These are phyloP conservation scores for Sebastes kiyomatsui DNA, from an alignment of 2,797 vertebrate species.

Conservation along the genomic window DNA sequence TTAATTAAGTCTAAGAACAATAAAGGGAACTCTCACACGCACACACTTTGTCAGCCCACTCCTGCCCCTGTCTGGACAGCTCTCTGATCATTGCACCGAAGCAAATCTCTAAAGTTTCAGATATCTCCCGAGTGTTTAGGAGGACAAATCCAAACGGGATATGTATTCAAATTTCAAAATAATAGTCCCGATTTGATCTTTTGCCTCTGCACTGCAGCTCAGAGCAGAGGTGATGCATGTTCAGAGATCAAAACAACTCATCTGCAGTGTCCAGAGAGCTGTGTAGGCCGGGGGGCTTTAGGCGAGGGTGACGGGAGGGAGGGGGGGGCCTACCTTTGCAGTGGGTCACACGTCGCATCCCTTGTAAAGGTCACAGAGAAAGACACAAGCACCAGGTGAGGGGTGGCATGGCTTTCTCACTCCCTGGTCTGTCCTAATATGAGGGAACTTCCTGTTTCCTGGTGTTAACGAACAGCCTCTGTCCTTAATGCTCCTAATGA, in stretches of 20 bases:
- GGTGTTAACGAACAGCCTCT: constrained; percentile 24
- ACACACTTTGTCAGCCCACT: constrained; percentile 47
- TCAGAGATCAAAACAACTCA: constrained; percentile 1
- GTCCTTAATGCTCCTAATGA: neutral
- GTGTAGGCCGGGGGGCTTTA: constrained; percentile 37
- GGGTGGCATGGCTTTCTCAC: constrained; percentile 69
- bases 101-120: neutral
- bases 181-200: neutral
- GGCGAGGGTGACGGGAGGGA: neutral
- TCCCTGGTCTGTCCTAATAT: constrained; percentile 46
- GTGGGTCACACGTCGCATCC: constrained; percentile 98
- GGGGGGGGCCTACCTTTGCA: constrained; percentile 94
- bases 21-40: constrained; percentile 36
- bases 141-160: neutral
- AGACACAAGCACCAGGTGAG: constrained; percentile 93
- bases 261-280: constrained; percentile 83
- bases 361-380: constrained; percentile 97
- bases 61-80: constrained; percentile 63
- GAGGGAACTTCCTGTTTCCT: constrained; percentile 57
- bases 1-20: constrained; percentile 40
- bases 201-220: neutral
- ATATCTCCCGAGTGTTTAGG: neutral
- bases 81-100: constrained; percentile 49
- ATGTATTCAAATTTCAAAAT: neutral
- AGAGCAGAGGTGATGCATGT: neutral